Percentiles rank a stretch among this genome's conserved stretches.
phyloP scores from a whole-genome alignment of 2,888 invertebrate genomes.

The Chrysomela aeneicollis region DNA sequence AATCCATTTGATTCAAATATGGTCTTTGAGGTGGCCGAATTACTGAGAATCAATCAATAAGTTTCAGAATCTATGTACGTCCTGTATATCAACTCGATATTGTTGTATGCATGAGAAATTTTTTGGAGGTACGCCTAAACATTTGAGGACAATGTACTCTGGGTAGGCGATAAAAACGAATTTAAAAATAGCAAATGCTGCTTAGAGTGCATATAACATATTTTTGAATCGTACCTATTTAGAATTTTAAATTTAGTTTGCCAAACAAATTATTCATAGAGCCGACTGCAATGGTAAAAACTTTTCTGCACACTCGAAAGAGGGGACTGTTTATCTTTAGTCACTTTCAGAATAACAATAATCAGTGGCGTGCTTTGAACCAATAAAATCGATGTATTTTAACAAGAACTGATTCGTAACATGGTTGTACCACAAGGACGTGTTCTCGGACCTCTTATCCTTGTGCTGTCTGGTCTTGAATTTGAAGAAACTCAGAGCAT shows the following conservation, averaged over 20 bases:
- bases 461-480: too few species aligned
- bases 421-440: too few species aligned
- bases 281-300: slow-evolving; percentile 40
- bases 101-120: slow-evolving; percentile 13
- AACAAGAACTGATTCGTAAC: too few species aligned
- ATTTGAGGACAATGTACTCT: slow-evolving; percentile 49
- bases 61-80: too few species aligned
- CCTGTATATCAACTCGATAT: too few species aligned
- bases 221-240: slow-evolving; percentile 53
- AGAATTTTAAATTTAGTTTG: slow-evolving; percentile 57
- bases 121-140: slow-evolving; percentile 40
- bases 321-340: slow-evolving; percentile 33
- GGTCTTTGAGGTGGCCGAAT: too few species aligned
- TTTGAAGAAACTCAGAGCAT: too few species aligned
- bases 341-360: slow-evolving; percentile 31
- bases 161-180: slow-evolving; percentile 48
- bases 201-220: slow-evolving; percentile 54
- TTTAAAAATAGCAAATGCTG: slow-evolving; percentile 52
- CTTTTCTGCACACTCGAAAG: slow-evolving; percentile 31
- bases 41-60: too few species aligned
- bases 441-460: too few species aligned
- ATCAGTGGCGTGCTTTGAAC: not conserved
- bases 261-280: slow-evolving; percentile 51
- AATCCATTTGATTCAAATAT: too few species aligned
- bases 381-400: too few species aligned